Evolutionary conservation across 1,140 invertebrate genomes (phyloP), one percentile per base, ranked within the genome.

Genomic region (Rhagoletis zephyria): DNA sequence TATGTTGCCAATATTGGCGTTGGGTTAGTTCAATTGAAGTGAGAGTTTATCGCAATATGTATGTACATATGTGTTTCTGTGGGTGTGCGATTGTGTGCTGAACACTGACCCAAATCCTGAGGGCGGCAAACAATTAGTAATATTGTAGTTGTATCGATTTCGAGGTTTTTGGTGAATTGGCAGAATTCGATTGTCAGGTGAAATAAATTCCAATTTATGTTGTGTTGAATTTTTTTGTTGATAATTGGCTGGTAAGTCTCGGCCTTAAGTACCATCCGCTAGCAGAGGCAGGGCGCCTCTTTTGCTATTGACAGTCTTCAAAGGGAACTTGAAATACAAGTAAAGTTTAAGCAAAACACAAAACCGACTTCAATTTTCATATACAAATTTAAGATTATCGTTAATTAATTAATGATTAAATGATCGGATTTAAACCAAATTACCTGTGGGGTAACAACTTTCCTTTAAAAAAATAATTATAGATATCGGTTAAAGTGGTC

Each of bases 1-100:
- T 81, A 81, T 81, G 74, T 56, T n/a, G 74, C 74, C 74, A 81
- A 81, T 81, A 81, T 81, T 81, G 45, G 74, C 19, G 48, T 51
- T n/a, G 19, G 19, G 64, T 19, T 65, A n/a, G 16, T 19, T 4
- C 67, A 74, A 48, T 16, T 4, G 67, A 74, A 45, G 67, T 74
- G 67, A 42, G 67, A 45, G 48, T 81, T 81, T 51, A 81, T 56
- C 74, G 14, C 45, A 48, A n/a, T 48, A 30, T 12, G 42, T 40
- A 30, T 48, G 40, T 4, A 16, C 9, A 64, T 64, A 12, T 64
- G 16, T 64, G 9, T 19, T 42, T 30, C 1, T 67, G n/a, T 67
- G 64, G 7, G n/a, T 67, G n/a, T 67, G 64, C 16, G 16, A 16
- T 5, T 77, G 45, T 10, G 19, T 81, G 74, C 7, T n/a, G 14